phyloP scores from a whole-genome alignment of 2,797 vertebrate species.

The Malurus splendens region DNA sequence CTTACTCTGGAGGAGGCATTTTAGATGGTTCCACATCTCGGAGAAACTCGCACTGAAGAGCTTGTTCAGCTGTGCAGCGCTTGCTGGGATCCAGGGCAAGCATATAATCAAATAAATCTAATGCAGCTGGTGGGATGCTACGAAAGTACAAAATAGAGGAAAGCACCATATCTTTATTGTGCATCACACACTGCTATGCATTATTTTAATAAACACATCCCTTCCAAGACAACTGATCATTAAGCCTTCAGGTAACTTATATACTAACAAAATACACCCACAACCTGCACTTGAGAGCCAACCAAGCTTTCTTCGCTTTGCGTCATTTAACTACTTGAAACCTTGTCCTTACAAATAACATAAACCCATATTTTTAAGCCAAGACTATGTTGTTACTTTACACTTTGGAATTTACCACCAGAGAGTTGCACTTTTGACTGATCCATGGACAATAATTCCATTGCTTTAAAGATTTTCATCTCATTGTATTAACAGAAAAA shows the following conservation, averaged over 20 bases:
- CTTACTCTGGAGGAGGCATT: constrained; percentile 98
- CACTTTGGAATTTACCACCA: not conserved
- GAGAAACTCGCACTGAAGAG: constrained; percentile 91
- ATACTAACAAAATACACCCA: not conserved
- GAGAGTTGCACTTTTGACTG: not conserved
- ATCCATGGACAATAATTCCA: not conserved
- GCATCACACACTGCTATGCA: not conserved
- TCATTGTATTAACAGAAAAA: not conserved
- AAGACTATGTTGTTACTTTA: not conserved
- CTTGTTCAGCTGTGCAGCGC: constrained; percentile 93
- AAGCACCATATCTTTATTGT: not conserved
- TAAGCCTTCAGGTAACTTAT: not conserved
- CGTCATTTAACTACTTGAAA: not conserved
- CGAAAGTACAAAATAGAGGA: not conserved
- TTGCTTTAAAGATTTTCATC: not conserved
- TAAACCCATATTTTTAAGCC: not conserved
- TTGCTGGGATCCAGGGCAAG: constrained; percentile 94
- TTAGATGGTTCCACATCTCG: constrained; percentile 93
- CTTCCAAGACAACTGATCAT: not conserved
- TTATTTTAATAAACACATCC: not conserved
- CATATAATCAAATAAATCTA: constrained; percentile 98
- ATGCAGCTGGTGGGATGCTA: constrained; percentile 88
- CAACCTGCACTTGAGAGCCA: not conserved
- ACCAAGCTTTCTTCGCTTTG: not conserved
- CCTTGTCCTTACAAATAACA: not conserved